These are phyloP conservation scores for Gari tellinella DNA, from an alignment of 2,888 invertebrate species.

Conservation along the genomic window DNA sequence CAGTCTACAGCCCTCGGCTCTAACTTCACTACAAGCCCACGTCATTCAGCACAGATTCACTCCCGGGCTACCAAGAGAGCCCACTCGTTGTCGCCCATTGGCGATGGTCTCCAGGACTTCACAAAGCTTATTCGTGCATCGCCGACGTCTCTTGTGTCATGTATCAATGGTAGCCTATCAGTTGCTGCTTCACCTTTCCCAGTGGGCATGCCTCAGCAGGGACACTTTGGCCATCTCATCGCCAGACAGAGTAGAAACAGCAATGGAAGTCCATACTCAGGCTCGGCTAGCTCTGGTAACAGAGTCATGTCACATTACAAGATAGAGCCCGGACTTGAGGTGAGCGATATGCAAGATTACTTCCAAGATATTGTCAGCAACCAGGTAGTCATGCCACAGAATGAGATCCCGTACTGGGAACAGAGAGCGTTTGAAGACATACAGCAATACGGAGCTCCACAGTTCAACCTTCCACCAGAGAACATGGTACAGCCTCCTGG, in stretches of 20 bases:
- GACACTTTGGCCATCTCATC: slow-evolving; percentile 82
- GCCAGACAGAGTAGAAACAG: slow-evolving; percentile 77
- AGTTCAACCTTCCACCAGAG: slow-evolving; percentile 55
- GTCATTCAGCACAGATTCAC: slow-evolving; percentile 78
- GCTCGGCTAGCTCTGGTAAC: slow-evolving; percentile 76
- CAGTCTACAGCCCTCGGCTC: slow-evolving; percentile 77
- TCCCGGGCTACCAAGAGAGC: slow-evolving; percentile 77
- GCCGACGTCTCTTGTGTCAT: slow-evolving; percentile 83
- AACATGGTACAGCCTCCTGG: slow-evolving; percentile 60
- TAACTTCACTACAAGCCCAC: slow-evolving; percentile 77
- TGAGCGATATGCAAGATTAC: slow-evolving; percentile 67
- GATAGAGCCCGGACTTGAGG: slow-evolving; percentile 67
- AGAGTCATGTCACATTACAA: slow-evolving; percentile 67
- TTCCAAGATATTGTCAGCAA: slow-evolving; percentile 77
- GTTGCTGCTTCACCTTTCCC: slow-evolving; percentile 78
- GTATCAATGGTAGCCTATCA: slow-evolving; percentile 75
- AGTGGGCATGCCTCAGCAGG: slow-evolving; percentile 68
- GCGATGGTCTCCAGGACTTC: slow-evolving; percentile 82
- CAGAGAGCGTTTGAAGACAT: slow-evolving; percentile 69
- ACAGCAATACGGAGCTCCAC: slow-evolving; percentile 58
- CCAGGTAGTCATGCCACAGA: slow-evolving; percentile 78
- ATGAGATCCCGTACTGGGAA: slow-evolving; percentile 77
- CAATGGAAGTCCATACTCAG: slow-evolving; percentile 75
- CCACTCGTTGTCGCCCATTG: slow-evolving; percentile 81
- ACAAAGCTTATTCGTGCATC: slow-evolving; percentile 84